A percentile compares a stretch with the other conserved stretches of the same genome.
Conservation (phyloP, 2,113 vertebrate genomes). For the Nibea albiflora region DNA sequence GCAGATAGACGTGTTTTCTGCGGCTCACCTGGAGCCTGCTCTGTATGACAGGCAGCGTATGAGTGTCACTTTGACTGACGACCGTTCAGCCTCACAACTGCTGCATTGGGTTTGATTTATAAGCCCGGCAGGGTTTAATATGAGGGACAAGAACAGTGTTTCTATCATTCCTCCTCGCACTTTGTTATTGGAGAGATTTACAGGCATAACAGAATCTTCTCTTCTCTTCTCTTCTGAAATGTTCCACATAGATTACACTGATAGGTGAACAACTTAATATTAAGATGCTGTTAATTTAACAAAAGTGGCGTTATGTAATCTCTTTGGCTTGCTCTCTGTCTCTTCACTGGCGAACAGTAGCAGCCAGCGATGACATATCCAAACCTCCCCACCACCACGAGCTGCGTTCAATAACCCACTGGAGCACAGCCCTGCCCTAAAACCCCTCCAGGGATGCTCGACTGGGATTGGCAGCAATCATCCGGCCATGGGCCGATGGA, state of each 20-base stretch:
- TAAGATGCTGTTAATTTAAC: constrained; percentile 22
- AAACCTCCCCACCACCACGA: constrained; percentile 25
- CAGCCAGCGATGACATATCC: constrained; percentile 46
- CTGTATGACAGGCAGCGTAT: constrained; percentile 54
- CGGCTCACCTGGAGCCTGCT: constrained; percentile 51
- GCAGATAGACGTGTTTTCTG: constrained; percentile 38
- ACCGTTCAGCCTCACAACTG: constrained; percentile 25
- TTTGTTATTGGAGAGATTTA: constrained; percentile 47
- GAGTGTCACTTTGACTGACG: constrained; percentile 65
- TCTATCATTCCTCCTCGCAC: constrained; percentile 5
- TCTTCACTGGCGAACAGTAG: constrained; percentile 47
- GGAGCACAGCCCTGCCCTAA: constrained; percentile 42
- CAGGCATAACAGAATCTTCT: constrained; percentile 2
- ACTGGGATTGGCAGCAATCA: constrained; percentile 66
- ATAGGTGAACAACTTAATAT: background rate
- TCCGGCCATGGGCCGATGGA: background rate
- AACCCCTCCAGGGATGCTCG: constrained; percentile 48
- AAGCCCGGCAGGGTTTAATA: constrained; percentile 32
- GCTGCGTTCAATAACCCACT: constrained; percentile 64
- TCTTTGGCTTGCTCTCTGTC: background rate
- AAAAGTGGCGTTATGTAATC: constrained; percentile 17
- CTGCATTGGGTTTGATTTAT: constrained; percentile 54
- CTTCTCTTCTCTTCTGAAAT: background rate
- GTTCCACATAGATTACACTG: background rate
- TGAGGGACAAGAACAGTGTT: constrained; percentile 27